Conservation (phyloP, 2,797 vertebrate species). For the Falco concolor region DNA sequence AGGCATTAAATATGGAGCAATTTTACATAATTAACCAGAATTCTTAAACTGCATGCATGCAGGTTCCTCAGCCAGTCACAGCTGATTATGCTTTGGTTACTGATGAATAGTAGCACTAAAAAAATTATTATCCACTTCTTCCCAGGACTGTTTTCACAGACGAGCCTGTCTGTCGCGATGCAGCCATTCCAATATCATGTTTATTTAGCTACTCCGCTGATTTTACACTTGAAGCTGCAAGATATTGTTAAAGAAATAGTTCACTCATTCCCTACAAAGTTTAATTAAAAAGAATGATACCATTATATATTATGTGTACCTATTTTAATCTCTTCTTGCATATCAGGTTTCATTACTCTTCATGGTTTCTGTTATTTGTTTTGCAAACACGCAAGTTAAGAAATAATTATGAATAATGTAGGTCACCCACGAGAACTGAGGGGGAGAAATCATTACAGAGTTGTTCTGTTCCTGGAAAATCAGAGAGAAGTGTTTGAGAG, state of each 20-base stretch:
- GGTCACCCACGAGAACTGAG: background rate
- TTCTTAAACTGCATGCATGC: background rate
- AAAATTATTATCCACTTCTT: background rate
- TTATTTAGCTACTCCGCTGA: background rate
- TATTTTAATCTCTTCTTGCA: background rate
- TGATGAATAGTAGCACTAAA: background rate
- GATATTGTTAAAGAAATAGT: background rate
- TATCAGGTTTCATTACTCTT: background rate
- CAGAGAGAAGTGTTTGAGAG: background rate
- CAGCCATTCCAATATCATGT: background rate
- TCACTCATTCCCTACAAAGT: background rate
- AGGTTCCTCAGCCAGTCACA: background rate
- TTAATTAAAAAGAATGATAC: background rate
- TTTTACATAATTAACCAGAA: conserved; percentile 44
- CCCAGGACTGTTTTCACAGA: background rate
- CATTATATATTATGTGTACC: background rate
- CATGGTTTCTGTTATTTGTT: background rate
- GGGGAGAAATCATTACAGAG: background rate
- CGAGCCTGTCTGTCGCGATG: background rate
- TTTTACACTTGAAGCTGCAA: background rate
- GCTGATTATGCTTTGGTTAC: background rate
- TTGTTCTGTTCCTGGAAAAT: background rate
- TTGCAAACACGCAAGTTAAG: background rate
- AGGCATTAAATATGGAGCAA: conserved; percentile 41
- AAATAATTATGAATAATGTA: background rate